Evolutionary conservation across 2,113 vertebrate genomes (phyloP).

Genomic region (Ursus arctos): DNA sequence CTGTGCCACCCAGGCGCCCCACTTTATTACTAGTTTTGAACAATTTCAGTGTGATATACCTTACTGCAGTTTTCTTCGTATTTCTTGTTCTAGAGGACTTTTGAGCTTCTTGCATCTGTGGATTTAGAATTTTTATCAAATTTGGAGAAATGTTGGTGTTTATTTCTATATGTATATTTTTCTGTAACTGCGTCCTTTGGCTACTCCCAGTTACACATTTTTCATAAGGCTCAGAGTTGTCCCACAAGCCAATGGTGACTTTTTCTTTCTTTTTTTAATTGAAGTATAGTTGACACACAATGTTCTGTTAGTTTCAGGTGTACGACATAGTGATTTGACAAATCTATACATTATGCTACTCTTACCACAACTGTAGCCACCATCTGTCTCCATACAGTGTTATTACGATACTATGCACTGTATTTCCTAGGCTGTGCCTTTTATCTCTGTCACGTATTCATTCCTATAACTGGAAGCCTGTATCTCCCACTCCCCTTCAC

Average conservation of each 20-base stretch:
- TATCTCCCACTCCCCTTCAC: not conserved
- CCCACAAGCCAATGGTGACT: no score
- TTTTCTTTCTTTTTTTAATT: not conserved
- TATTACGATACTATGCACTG: not conserved
- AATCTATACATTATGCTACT: not conserved
- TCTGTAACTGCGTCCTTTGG: not conserved
- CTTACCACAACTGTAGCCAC: not conserved
- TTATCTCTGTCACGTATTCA: not conserved
- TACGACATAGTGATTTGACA: not conserved
- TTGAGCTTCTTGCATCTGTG: not conserved
- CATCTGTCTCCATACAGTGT: not conserved
- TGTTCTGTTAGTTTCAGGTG: not conserved
- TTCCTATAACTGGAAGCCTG: not conserved
- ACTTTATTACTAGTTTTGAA: not conserved
- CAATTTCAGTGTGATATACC: not conserved
- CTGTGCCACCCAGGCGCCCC: no score
- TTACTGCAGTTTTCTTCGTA: not conserved
- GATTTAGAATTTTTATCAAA: not conserved
- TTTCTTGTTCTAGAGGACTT: not conserved
- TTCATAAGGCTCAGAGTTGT: not conserved
- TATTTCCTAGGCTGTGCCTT: not conserved
- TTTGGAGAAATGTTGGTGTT: not conserved
- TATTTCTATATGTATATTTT: not conserved
- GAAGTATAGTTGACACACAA: not conserved
- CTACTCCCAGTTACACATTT: not conserved